Evolutionary conservation across 2,113 vertebrate species (phyloP).

Genomic region (Seriola dumerili): DNA sequence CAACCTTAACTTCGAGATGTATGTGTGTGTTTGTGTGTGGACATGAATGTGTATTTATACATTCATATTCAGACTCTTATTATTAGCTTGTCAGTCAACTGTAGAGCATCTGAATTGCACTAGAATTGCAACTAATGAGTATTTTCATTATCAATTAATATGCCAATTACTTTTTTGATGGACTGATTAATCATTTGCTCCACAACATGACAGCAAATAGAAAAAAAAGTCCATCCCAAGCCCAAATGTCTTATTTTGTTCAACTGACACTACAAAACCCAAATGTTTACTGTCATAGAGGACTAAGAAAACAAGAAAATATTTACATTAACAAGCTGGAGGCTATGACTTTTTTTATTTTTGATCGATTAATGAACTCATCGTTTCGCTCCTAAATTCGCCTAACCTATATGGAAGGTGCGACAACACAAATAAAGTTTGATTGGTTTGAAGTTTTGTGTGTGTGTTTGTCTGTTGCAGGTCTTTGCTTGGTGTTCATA

Average conservation of each 20-base stretch:
- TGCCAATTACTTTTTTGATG: neutral
- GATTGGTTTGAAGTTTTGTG: neutral
- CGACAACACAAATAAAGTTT: neutral
- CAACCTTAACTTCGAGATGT: neutral
- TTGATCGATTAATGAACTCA: neutral
- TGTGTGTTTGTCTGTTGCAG: conserved; percentile 78
- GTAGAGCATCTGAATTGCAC: neutral
- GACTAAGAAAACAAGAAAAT: neutral
- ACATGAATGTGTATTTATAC: neutral
- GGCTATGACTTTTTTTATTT: no score
- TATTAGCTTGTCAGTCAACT: neutral
- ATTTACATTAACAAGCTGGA: neutral
- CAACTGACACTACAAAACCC: neutral
- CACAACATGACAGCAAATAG: neutral
- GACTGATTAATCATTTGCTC: neutral
- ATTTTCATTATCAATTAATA: neutral
- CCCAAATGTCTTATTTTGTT: neutral
- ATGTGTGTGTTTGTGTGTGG: neutral
- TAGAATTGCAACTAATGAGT: neutral
- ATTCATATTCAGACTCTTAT: neutral
- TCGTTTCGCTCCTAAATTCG: neutral
- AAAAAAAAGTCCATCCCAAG: neutral
- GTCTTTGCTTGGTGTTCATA: conserved; percentile 91
- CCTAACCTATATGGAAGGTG: neutral
- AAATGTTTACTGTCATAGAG: no score